Evolutionary conservation across 1,140 invertebrate species (phyloP).

Genomic region (Leptinotarsa texana): DNA sequence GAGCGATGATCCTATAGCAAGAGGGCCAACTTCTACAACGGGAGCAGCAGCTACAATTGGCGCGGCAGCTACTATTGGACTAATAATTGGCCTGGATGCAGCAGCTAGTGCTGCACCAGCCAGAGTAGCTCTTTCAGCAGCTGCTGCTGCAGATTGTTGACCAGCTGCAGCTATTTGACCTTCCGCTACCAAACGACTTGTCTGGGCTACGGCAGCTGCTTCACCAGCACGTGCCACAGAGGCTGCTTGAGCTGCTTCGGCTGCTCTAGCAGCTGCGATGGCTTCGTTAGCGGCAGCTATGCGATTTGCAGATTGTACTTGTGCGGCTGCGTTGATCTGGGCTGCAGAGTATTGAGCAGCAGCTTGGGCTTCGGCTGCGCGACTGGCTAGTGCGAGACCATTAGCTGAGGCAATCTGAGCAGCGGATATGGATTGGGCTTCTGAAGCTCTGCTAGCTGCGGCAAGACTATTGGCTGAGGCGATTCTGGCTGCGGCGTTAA

Average conservation of each 20-base stretch:
- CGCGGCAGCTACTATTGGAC: conserved; percentile 1
- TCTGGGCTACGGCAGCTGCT: conserved; percentile 14
- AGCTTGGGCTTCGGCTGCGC: conserved; percentile 13
- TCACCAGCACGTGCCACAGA: background rate
- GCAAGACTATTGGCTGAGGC: background rate
- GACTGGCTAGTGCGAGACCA: background rate
- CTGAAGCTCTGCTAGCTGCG: conserved; percentile 1
- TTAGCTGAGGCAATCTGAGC: conserved; percentile 3
- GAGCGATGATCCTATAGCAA: background rate
- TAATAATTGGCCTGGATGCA: conserved; percentile 10
- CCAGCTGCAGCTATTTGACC: conserved; percentile 18
- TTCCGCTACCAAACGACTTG: conserved; percentile 10
- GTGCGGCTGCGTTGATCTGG: background rate
- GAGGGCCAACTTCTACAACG: background rate
- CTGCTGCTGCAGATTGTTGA: conserved; percentile 4
- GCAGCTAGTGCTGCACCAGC: conserved; percentile 5
- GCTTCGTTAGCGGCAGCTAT: conserved; percentile 13
- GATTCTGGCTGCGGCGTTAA: background rate
- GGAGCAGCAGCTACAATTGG: background rate
- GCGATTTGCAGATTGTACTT: conserved; percentile 10
- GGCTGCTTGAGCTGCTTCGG: conserved; percentile 14
- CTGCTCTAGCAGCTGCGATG: background rate
- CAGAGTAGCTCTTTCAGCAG: background rate
- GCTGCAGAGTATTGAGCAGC: background rate
- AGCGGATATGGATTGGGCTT: background rate